Base-by-base conservation (phyloP, 2,888 invertebrate species). In the Lapara coniferarum region DNA sequence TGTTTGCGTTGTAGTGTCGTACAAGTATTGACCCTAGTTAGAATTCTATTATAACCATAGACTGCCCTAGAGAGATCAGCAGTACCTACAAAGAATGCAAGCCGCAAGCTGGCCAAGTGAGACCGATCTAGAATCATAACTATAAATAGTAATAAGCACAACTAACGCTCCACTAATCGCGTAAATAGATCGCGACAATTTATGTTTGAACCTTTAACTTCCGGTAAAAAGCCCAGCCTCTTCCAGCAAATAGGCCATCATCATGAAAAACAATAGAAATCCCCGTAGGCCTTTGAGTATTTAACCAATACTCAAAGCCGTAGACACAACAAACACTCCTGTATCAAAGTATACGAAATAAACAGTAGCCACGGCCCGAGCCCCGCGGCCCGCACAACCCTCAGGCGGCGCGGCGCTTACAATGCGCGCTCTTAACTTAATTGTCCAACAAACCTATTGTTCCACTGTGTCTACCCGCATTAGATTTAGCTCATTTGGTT, bases 401-500 rank as follows among this genome's bases (percentile, higher is more conserved):
- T 49, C 49, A 63, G 49, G 63, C 63, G 63, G 19, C 63, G 63
- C 63, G 63, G 19, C 63, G 13, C 46, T 19, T 63, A 49, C 63
- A 63, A 63, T 63, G 63, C 49, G 63, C 63, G 49, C 63, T 63
- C 63, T 63, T 63, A 63, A 63, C 63, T 63, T 63, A 63, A 63
- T 63, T 63, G 63, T 49, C 49, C 63, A 19, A 63, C 63, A 63
- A 63, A 63, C 63, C 49, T 49, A 63, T 63, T 63, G 63, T 63
- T 63, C 63, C 46, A 63, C 63, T 63, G 46, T 63, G 63, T 63
- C 63, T 49, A 63, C 63, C 63, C 63, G 63, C 63, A 63, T 63
- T 63, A 49, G 49, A 63, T 4, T 63, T 46, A 12, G 19, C 12
- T 46, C 63, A 19, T 46, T 49, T 19, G 2, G 49, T 63, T 63